Evolutionary conservation across 2,888 invertebrate species (phyloP).

Genomic region (Volucella inflata): DNA sequence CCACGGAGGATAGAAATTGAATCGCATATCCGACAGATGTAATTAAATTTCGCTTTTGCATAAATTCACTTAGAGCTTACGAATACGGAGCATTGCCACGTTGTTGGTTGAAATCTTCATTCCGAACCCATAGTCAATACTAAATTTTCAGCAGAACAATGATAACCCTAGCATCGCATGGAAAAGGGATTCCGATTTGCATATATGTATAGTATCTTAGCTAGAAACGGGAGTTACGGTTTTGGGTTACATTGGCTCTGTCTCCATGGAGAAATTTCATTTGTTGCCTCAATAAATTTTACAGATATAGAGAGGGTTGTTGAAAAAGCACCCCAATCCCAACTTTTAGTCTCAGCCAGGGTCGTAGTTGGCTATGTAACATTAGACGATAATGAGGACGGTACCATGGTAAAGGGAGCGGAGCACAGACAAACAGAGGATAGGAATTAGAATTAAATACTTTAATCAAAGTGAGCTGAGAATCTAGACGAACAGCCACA

Average conservation of each 20-base stretch:
- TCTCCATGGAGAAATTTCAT: slow-evolving; percentile 62
- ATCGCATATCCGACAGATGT: slow-evolving; percentile 42
- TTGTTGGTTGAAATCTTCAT: neutral
- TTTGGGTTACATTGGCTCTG: slow-evolving; percentile 25
- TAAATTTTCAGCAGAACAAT: slow-evolving; percentile 52
- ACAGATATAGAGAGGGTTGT: neutral
- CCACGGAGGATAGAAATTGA: slow-evolving; percentile 6
- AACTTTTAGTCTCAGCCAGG: slow-evolving; percentile 30
- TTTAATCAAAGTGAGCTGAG: slow-evolving; percentile 51
- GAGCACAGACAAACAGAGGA: slow-evolving; percentile 12
- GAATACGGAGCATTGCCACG: neutral
- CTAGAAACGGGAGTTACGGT: slow-evolving; percentile 10
- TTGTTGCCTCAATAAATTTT: slow-evolving; percentile 64
- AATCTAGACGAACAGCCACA: slow-evolving; percentile 33
- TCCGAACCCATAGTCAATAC: slow-evolving; percentile 30
- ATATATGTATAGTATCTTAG: slow-evolving; percentile 4
- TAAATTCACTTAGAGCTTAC: slow-evolving; percentile 33
- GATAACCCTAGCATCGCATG: slow-evolving; percentile 11
- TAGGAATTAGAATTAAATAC: slow-evolving; percentile 64
- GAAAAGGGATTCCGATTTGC: slow-evolving; percentile 36
- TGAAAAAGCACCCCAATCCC: neutral
- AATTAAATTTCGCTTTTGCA: slow-evolving; percentile 53
- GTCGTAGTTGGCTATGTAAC: slow-evolving; percentile 31
- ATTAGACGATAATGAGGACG: neutral
- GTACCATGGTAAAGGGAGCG: neutral